phyloP scores from a whole-genome alignment of 1,140 invertebrate species.

The Drosophila leontia region DNA sequence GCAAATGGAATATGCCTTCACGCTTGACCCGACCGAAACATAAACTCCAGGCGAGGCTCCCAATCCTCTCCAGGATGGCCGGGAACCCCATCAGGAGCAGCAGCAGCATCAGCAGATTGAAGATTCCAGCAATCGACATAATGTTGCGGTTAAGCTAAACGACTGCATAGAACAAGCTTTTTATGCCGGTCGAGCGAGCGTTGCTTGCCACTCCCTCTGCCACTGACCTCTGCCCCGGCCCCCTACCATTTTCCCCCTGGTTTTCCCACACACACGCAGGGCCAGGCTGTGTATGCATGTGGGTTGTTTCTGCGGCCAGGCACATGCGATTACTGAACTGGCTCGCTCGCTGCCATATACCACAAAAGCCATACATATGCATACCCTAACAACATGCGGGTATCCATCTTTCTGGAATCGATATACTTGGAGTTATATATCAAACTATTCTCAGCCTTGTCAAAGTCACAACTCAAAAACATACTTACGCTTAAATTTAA shows the following conservation, averaged over 20 bases:
- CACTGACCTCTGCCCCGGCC: slow-evolving; percentile 39
- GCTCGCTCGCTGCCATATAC: slow-evolving; percentile 44
- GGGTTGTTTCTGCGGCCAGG: slow-evolving; percentile 67
- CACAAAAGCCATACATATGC: slow-evolving; percentile 46
- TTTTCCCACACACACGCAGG: slow-evolving; percentile 20
- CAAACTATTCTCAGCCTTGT: no score
- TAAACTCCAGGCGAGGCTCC: slow-evolving; percentile 60
- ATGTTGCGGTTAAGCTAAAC: slow-evolving; percentile 81
- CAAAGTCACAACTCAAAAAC: background rate
- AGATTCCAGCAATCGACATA: slow-evolving; percentile 82
- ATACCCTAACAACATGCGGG: slow-evolving; percentile 10
- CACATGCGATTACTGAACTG: slow-evolving; percentile 73
- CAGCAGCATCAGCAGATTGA: slow-evolving; percentile 68
- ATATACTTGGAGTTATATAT: no score
- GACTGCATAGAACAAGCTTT: slow-evolving; percentile 82
- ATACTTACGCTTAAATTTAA: background rate
- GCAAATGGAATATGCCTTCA: slow-evolving; percentile 73
- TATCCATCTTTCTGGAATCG: background rate
- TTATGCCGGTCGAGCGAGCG: slow-evolving; percentile 64
- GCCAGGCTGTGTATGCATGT: slow-evolving; percentile 42
- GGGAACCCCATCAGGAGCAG: slow-evolving; percentile 26
- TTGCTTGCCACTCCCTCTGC: slow-evolving; percentile 22
- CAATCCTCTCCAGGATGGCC: slow-evolving; percentile 8
- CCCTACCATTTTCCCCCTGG: slow-evolving; percentile 9
- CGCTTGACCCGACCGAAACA: slow-evolving; percentile 72